Evolutionary conservation across 2,113 vertebrate genomes (phyloP).

Genomic region (Saguinus midas): DNA sequence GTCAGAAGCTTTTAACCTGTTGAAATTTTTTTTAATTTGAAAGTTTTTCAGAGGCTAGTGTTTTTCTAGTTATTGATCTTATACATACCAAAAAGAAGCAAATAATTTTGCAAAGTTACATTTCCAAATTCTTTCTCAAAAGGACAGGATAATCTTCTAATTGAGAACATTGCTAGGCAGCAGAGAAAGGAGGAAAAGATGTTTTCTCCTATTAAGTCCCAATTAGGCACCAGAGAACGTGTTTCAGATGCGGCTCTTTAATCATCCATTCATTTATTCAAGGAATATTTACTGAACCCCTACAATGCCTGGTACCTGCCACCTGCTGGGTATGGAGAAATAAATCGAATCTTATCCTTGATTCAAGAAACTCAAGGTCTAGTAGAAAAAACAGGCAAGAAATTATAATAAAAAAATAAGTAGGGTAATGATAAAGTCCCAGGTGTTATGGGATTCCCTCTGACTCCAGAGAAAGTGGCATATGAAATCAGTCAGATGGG

Average conservation of each 20-base stretch:
- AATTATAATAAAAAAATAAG: not conserved
- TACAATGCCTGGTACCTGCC: not conserved
- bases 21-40: not conserved
- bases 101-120: not conserved
- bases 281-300: not conserved
- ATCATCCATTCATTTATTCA: not conserved
- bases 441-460: not conserved
- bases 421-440: not conserved
- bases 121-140: not conserved
- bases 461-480: not conserved
- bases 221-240: not conserved
- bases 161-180: not conserved
- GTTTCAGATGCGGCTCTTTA: not conserved
- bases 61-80: not conserved
- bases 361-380: not conserved
- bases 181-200: not conserved
- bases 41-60: not conserved
- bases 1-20: not conserved
- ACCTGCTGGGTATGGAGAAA: not conserved
- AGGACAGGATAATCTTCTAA: not conserved
- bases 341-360: not conserved
- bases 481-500: not conserved
- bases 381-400: not conserved
- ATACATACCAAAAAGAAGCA: not conserved
- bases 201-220: not conserved